Percentiles rank a stretch among this genome's conserved stretches.
phyloP scores from a whole-genome alignment of 2,113 vertebrate species.

The Synodontis membranacea region DNA sequence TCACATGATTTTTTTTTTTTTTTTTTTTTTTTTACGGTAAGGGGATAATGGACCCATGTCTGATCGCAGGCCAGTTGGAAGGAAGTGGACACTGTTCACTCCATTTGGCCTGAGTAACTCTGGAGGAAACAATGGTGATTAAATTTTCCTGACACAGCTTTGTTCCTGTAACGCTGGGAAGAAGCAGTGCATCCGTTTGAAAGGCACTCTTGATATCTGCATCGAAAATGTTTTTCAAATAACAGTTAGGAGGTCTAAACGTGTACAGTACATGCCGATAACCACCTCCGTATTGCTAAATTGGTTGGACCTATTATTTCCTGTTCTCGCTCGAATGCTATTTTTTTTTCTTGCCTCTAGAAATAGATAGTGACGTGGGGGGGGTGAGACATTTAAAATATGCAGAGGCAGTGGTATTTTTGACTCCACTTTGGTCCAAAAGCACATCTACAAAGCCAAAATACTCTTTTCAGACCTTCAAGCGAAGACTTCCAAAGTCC shows the following conservation, averaged over 20 bases:
- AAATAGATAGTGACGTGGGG: background rate
- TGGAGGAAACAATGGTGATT: background rate
- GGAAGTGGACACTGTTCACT: background rate
- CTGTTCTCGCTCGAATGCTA: background rate
- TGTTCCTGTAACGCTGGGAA: background rate
- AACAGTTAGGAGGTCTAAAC: background rate
- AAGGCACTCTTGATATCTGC: background rate
- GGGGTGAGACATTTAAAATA: background rate
- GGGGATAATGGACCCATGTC: slow-evolving; percentile 11
- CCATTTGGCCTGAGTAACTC: background rate
- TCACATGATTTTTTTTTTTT: background rate
- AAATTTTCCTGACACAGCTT: background rate
- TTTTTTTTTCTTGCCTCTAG: background rate
- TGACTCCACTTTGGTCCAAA: background rate
- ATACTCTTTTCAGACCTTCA: slow-evolving; percentile 3
- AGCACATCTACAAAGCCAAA: background rate
- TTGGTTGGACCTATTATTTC: background rate
- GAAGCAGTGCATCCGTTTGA: background rate
- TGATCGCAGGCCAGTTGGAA: slow-evolving; percentile 37
- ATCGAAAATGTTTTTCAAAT: background rate
- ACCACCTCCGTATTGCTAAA: background rate
- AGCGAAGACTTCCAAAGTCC: background rate
- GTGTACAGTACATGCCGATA: too few species aligned
- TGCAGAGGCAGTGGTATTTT: background rate
- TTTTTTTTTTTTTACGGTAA: background rate